Percentiles rank a stretch among this genome's conserved stretches.
These are phyloP conservation scores for Ptychoptera contaminata DNA, from an alignment of 2,888 invertebrate species.

Conservation along the genomic window DNA sequence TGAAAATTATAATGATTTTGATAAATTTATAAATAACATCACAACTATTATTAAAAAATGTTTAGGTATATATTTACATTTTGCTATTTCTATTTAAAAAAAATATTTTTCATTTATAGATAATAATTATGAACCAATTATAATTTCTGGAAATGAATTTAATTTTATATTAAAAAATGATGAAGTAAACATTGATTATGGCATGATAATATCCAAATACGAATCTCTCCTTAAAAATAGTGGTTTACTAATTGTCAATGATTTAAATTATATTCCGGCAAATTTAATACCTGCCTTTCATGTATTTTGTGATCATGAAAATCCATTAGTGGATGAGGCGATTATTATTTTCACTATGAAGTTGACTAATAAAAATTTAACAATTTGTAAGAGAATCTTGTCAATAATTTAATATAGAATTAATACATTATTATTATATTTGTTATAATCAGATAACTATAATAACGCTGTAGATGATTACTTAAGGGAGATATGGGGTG, in stretches of 20 bases:
- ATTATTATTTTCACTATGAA: slow-evolving; percentile 21
- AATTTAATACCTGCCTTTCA: slow-evolving; percentile 29
- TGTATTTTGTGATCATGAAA: slow-evolving; percentile 32
- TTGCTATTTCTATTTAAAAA: too few species aligned
- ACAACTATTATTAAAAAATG: slow-evolving; percentile 20
- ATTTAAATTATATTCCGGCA: slow-evolving; percentile 3
- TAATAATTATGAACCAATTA: slow-evolving; percentile 13
- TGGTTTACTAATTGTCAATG: slow-evolving; percentile 5
- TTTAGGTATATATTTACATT: slow-evolving; percentile 7
- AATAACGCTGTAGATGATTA: slow-evolving; percentile 22
- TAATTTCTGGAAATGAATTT: slow-evolving; percentile 15
- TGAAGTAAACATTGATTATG: slow-evolving; percentile 5
- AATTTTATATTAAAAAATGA: background rate
- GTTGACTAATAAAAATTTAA: slow-evolving; percentile 5
- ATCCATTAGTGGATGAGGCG: slow-evolving; percentile 24
- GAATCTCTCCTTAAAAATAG: slow-evolving; percentile 1
- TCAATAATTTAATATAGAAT: too few species aligned
- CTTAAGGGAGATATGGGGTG: slow-evolving; percentile 23
- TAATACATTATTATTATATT: background rate
- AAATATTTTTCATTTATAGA: background rate
- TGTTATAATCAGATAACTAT: slow-evolving; percentile 5
- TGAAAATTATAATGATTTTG: slow-evolving; percentile 16
- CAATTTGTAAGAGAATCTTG: background rate
- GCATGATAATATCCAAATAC: slow-evolving; percentile 3
- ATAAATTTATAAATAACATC: slow-evolving; percentile 23